Evolutionary conservation across 2,888 invertebrate species (phyloP).

Genomic region (Myopa testacea): DNA sequence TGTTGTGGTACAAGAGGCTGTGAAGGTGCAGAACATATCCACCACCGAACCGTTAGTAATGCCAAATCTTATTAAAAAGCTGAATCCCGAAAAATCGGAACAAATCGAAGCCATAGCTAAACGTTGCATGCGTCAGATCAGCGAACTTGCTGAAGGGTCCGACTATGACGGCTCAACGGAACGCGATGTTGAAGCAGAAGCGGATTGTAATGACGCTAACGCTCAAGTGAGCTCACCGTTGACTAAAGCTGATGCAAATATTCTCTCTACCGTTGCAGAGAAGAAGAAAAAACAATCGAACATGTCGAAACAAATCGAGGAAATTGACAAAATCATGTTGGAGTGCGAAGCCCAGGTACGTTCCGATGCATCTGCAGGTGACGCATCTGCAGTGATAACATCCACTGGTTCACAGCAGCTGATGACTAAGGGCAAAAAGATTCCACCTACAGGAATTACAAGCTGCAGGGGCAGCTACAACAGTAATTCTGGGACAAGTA

Average conservation of each 20-base stretch:
- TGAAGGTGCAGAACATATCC: slow-evolving; percentile 55
- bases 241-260: slow-evolving; percentile 54
- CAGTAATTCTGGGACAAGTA: slow-evolving; percentile 21
- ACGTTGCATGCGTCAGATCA: slow-evolving; percentile 68
- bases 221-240: slow-evolving; percentile 34
- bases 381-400: neutral
- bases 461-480: slow-evolving; percentile 49
- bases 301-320: slow-evolving; percentile 57
- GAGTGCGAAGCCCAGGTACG: slow-evolving; percentile 65
- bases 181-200: slow-evolving; percentile 38
- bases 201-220: slow-evolving; percentile 53
- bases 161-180: slow-evolving; percentile 68
- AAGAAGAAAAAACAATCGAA: slow-evolving; percentile 44
- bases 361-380: slow-evolving; percentile 24
- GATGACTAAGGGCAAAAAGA: slow-evolving; percentile 55
- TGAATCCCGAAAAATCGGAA: slow-evolving; percentile 69
- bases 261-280: slow-evolving; percentile 64
- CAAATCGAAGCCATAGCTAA: slow-evolving; percentile 70
- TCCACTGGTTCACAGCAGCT: neutral
- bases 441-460: slow-evolving; percentile 56
- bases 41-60: slow-evolving; percentile 53
- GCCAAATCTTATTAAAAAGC: slow-evolving; percentile 68
- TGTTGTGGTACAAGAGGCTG: slow-evolving; percentile 59
- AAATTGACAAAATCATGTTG: slow-evolving; percentile 67
- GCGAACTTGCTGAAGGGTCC: slow-evolving; percentile 61